These are phyloP conservation scores for Iphiclides podalirius DNA, from an alignment of 2,888 invertebrate genomes.

Conservation along the genomic window DNA sequence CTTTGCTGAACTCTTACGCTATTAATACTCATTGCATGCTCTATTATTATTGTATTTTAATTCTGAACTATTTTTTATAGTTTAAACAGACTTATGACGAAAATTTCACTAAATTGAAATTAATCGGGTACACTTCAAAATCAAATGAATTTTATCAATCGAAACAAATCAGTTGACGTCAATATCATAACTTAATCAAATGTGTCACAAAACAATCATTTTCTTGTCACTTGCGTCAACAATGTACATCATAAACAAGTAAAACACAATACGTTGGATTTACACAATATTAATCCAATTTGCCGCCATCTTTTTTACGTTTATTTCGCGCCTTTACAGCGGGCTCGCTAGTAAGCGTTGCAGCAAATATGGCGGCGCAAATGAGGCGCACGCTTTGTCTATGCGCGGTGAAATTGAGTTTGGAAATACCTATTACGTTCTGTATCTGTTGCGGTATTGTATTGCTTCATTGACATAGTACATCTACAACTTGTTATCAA, in stretches of 20 bases:
- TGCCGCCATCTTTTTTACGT: slow-evolving; percentile 8
- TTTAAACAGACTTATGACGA: too few relatives aligned
- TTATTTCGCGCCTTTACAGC: not conserved
- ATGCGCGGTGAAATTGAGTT: slow-evolving; percentile 6
- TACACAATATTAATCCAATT: slow-evolving; percentile 10
- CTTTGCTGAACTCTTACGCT: too few relatives aligned
- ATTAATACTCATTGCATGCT: too few relatives aligned
- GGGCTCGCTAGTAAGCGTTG: not conserved
- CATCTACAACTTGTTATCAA: not conserved
- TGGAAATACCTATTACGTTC: slow-evolving; percentile 3
- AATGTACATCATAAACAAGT: not conserved
- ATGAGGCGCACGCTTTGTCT: slow-evolving; percentile 8
- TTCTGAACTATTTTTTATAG: too few relatives aligned
- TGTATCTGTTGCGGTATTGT: not conserved
- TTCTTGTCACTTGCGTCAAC: not conserved
- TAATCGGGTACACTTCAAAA: too few relatives aligned
- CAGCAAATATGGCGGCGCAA: not conserved
- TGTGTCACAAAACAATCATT: too few relatives aligned
- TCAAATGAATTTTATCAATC: too few relatives aligned
- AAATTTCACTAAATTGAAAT: too few relatives aligned
- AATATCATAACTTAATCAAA: too few relatives aligned
- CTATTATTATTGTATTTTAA: too few relatives aligned
- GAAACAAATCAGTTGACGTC: too few relatives aligned
- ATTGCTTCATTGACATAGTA: not conserved
- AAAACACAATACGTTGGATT: not conserved